These are phyloP conservation scores for Pachypsylla venusta DNA, from an alignment of 1,140 invertebrate species.

Conservation along the genomic window DNA sequence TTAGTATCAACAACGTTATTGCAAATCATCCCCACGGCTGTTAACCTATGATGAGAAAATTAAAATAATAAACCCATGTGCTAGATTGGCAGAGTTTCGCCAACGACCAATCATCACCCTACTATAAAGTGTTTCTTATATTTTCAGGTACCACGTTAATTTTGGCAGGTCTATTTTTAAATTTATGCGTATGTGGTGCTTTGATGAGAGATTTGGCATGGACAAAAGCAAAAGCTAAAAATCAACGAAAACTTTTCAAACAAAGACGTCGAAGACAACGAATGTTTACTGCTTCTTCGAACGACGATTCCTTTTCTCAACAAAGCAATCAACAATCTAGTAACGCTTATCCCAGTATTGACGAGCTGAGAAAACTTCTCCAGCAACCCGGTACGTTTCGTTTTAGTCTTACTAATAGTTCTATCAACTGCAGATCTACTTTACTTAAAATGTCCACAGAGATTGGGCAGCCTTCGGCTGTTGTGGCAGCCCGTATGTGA, in stretches of 20 bases:
- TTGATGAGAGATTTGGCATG: constrained; percentile 75
- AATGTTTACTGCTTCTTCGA: constrained; percentile 26
- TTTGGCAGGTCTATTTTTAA: constrained; percentile 65
- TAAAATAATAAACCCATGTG: no score
- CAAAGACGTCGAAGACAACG: constrained; percentile 32
- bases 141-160: constrained; percentile 56
- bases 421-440: no score
- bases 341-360: constrained; percentile 41
- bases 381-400: constrained; percentile 27
- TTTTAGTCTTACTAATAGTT: no score
- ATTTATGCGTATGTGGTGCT: constrained; percentile 75
- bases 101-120: no score
- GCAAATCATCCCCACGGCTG: no score
- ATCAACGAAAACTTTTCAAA: constrained; percentile 36
- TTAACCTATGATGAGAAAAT: no score
- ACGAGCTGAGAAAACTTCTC: constrained; percentile 47
- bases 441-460: no score
- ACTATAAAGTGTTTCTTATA: no score
- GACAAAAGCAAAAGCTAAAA: constrained; percentile 45
- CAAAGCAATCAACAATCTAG: constrained; percentile 31
- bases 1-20: no score
- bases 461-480: no score
- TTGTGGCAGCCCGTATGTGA: no score
- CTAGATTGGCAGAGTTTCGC: no score
- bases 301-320: constrained; percentile 25